A percentile compares a stretch with the other conserved stretches of the same genome.
Conservation (phyloP, 2,113 vertebrate species). For the Theristicus caerulescens region DNA sequence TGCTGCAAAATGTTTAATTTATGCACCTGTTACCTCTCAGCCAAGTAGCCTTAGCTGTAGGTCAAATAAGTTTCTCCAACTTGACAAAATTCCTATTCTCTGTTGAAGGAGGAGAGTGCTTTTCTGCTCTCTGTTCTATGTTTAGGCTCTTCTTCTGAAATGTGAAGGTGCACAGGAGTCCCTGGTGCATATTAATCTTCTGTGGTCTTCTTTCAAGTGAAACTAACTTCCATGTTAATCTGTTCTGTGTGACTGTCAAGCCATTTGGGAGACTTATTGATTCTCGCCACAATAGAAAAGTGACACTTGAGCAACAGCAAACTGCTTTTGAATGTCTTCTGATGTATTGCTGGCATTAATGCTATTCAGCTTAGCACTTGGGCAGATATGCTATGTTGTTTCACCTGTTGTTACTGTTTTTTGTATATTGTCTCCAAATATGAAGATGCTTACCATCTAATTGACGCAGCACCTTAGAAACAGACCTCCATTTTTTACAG, state of each 20-base stretch:
- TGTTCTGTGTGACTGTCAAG: background rate
- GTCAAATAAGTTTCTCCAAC: background rate
- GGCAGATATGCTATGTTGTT: background rate
- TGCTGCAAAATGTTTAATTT: background rate
- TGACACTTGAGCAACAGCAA: background rate
- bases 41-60: background rate
- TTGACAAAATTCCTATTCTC: background rate
- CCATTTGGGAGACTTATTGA: background rate
- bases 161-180: background rate
- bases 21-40: background rate
- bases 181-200: slow-evolving; percentile 18
- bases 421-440: background rate
- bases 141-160: background rate
- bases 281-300: background rate
- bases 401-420: background rate
- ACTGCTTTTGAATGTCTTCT: background rate
- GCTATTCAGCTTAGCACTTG: background rate
- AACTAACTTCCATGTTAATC: slow-evolving; percentile 21
- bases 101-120: background rate
- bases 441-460: background rate
- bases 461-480: background rate
- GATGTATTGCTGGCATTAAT: background rate
- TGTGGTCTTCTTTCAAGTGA: slow-evolving; percentile 27
- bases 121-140: background rate
- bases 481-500: rapidly evolving